These are phyloP conservation scores for Sesia bembeciformis DNA, from an alignment of 2,888 invertebrate species.

Conservation along the genomic window DNA sequence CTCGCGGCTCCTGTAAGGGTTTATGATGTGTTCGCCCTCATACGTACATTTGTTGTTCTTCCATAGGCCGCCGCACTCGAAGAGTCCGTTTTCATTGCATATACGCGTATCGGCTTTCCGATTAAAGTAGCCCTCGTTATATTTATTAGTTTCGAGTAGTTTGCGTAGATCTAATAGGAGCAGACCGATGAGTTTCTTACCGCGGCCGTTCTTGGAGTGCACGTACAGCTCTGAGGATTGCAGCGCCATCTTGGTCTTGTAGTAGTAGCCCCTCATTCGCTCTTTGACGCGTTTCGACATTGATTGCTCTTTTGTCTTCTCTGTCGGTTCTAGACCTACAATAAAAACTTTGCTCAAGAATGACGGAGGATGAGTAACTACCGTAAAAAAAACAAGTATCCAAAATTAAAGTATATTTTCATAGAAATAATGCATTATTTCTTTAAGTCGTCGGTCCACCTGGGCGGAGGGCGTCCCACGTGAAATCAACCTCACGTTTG, in stretches of 20 bases:
- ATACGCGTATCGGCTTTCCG: constrained; percentile 73
- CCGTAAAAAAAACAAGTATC: not conserved
- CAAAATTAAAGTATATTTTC: too few relatives aligned
- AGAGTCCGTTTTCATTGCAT: constrained; percentile 77
- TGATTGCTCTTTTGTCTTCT: constrained; percentile 87
- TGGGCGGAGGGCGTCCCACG: too few relatives aligned
- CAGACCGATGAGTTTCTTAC: constrained; percentile 71
- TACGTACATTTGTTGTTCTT: constrained; percentile 75
- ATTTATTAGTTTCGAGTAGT: constrained; percentile 80
- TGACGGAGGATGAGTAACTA: not conserved
- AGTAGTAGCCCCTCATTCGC: constrained; percentile 86
- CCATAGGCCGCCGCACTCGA: constrained; percentile 83
- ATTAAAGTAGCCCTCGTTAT: constrained; percentile 86
- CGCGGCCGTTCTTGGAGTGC: constrained; percentile 54
- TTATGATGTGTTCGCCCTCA: constrained; percentile 80
- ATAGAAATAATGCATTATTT: too few relatives aligned
- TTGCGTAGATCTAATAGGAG: constrained; percentile 76
- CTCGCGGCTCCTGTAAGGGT: constrained; percentile 88
- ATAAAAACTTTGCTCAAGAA: constrained; percentile 4
- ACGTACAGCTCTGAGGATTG: constrained; percentile 76
- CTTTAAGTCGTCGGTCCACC: too few relatives aligned
- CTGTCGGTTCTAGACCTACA: constrained; percentile 76
- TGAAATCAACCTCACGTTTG: too few relatives aligned
- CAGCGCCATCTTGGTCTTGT: constrained; percentile 84
- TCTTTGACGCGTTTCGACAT: constrained; percentile 88